Evolutionary conservation across 2,113 vertebrate species (phyloP).

Genomic region (Tragelaphus strepsiceros): DNA sequence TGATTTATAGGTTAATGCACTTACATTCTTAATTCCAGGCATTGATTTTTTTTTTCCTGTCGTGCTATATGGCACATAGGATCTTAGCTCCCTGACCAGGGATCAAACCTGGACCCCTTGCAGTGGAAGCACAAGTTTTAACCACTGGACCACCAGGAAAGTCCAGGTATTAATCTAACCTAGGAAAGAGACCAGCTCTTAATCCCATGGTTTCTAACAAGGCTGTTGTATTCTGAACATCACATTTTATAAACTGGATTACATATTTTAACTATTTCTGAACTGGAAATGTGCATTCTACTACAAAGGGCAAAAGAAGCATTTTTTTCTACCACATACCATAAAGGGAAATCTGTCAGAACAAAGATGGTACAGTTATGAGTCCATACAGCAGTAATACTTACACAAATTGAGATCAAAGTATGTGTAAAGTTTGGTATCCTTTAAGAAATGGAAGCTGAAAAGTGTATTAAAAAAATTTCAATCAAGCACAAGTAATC

Average conservation of each 20-base stretch:
- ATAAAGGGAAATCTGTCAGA: neutral
- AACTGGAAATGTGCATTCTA: neutral
- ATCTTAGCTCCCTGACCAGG: neutral
- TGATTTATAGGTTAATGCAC: neutral
- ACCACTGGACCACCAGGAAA: neutral
- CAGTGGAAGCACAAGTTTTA: neutral
- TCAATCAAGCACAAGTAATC: neutral
- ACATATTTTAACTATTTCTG: neutral
- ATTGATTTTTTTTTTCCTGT: neutral
- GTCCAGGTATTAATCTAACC: neutral
- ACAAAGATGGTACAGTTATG: neutral
- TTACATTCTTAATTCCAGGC: neutral
- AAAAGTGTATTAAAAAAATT: neutral
- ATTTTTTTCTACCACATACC: neutral
- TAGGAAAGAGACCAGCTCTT: neutral
- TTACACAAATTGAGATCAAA: neutral
- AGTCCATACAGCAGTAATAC: neutral
- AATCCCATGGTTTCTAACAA: neutral
- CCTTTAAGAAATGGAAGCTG: neutral
- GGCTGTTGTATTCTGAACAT: neutral
- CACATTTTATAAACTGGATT: neutral
- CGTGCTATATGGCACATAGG: neutral
- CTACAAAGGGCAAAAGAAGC: neutral
- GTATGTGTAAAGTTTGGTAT: neutral
- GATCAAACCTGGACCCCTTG: neutral